Evolutionary conservation across 2,888 invertebrate species (phyloP), one percentile per base, ranked within the genome.

Genomic region (Acrocyrtus sp.): DNA sequence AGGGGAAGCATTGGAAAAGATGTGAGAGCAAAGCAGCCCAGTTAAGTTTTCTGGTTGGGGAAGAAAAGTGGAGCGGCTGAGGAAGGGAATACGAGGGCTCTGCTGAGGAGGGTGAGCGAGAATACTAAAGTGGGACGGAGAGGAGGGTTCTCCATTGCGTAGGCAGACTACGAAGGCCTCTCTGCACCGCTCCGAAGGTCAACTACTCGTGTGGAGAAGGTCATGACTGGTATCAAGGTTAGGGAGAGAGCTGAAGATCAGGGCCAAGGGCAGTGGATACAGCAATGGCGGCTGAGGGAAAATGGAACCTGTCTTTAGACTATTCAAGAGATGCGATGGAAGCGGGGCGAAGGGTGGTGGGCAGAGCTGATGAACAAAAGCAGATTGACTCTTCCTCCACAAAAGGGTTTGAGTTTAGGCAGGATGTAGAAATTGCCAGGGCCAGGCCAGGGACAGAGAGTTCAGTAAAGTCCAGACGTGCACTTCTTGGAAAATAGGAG

Each of bases 251-350:
- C 50, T 47, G 56, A 65, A 65, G 65, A 65, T 54, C 65, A 65
- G 47, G 65, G 65, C 65, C 65, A 65, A 65, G 65, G 65, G 54
- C 63, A 63, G 48, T n/a, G n/a, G n/a, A n/a, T n/a, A n/a, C n/a
- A n/a, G n/a, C n/a, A n/a, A n/a, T n/a, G n/a, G n/a, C n/a, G n/a
- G n/a, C n/a, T n/a, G n/a, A n/a, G n/a, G n/a, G n/a, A n/a, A n/a
- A n/a, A n/a, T n/a, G n/a, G n/a, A n/a, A n/a, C n/a, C n/a, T n/a
- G n/a, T n/a, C n/a, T n/a, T n/a, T n/a, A n/a, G n/a, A n/a, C n/a
- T n/a, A n/a, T n/a, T n/a, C n/a, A n/a, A n/a, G n/a, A n/a, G n/a
- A n/a, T n/a, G n/a, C n/a, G n/a, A n/a, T n/a, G n/a, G n/a, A n/a
- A n/a, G n/a, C n/a, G n/a, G n/a, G n/a, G n/a, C n/a, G n/a, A n/a